phyloP scores from a whole-genome alignment of 2,113 vertebrate species.

The Rynchops niger region DNA sequence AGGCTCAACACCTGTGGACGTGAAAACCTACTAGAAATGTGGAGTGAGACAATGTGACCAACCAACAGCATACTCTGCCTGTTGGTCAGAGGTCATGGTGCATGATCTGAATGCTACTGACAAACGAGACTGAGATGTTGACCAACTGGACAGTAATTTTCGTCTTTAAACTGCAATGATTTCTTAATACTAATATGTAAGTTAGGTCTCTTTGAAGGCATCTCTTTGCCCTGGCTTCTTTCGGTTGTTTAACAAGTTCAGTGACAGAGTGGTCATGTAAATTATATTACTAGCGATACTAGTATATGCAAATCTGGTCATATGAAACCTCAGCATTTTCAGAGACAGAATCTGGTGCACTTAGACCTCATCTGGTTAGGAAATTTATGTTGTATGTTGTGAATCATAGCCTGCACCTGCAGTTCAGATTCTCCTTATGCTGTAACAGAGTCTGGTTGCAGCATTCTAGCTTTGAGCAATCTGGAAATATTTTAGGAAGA shows the following conservation, averaged over 20 bases:
- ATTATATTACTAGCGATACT: neutral
- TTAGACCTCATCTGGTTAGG: neutral
- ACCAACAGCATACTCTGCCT: neutral
- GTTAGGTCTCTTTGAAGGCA: neutral
- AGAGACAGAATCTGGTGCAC: neutral
- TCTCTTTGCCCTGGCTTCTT: neutral
- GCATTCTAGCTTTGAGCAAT: neutral
- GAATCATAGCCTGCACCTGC: neutral
- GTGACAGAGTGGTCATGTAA: neutral
- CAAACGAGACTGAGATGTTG: neutral
- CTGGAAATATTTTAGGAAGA: constrained; percentile 8
- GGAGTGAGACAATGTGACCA: neutral
- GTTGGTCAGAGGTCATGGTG: neutral
- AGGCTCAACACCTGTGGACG: neutral
- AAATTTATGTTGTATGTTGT: neutral
- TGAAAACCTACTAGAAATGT: neutral
- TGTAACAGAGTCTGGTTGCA: neutral
- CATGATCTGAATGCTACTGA: neutral
- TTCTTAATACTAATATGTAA: neutral
- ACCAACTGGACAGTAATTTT: neutral
- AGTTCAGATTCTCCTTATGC: neutral
- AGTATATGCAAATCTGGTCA: neutral
- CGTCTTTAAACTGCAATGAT: neutral
- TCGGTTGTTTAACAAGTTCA: neutral
- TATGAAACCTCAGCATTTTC: neutral